Percentiles rank a stretch among this genome's conserved stretches.
phyloP scores from a whole-genome alignment of 2,797 vertebrate genomes.

The Onychomys leucogaster region DNA sequence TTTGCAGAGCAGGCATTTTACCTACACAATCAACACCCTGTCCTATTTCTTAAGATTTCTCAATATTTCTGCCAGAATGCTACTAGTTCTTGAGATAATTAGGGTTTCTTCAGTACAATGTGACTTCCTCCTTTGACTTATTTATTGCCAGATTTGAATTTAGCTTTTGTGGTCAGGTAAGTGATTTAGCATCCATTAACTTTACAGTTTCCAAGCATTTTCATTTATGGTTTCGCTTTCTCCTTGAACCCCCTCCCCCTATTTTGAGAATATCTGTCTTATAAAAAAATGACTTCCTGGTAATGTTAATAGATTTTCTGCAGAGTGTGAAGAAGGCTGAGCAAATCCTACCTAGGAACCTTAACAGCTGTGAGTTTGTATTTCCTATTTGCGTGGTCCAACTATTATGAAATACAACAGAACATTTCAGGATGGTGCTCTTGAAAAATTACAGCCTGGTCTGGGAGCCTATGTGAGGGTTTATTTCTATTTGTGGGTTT shows the following conservation, averaged over 20 bases:
- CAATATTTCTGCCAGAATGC: not conserved
- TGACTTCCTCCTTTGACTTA: not conserved
- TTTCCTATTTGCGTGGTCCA: not conserved
- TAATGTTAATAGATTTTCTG: not conserved
- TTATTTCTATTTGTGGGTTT: not conserved
- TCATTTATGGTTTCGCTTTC: not conserved
- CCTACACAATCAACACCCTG: not conserved
- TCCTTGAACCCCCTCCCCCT: not conserved
- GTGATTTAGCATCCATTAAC: not conserved
- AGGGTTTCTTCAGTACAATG: not conserved
- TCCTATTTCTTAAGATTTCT: not conserved
- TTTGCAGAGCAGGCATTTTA: not conserved
- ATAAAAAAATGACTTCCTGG: not conserved
- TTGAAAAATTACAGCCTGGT: not conserved
- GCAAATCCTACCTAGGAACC: not conserved
- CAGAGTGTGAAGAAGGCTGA: not conserved
- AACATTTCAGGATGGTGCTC: not conserved
- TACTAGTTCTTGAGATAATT: not conserved
- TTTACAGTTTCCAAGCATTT: not conserved
- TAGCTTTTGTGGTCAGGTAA: not conserved
- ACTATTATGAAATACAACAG: not conserved
- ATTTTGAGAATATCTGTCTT: not conserved
- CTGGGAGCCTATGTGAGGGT: not conserved
- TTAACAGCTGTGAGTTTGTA: not conserved
- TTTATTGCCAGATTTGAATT: slow-evolving; percentile 7